Base-by-base conservation (phyloP, 2,888 invertebrate genomes). In the Drosophila meridionalis region DNA sequence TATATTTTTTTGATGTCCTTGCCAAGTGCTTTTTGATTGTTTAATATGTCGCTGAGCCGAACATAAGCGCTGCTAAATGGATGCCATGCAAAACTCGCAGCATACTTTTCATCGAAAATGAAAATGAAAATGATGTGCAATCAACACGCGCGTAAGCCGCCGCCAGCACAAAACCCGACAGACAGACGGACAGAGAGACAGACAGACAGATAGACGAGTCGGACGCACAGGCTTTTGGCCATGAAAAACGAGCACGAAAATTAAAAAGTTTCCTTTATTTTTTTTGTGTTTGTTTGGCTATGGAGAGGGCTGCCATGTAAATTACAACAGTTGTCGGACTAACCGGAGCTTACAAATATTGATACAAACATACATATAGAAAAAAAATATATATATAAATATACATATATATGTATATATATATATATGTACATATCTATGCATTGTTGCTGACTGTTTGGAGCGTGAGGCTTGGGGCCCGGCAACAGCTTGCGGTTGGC, bases 31-130 rank as follows among this genome's bases (percentile, higher is more conserved):
- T 87, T 89, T 80, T 87, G 65, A 89, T 89, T 85, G 85, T 89
- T 85, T 89, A 85, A 86, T 85, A 87, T 83, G 76, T 75, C 78
- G 72, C 88, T 87, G 80, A 87, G 89, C 85, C 80, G 80, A 64
- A 73, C 60, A 74, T 76, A 86, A 84, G 80, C 82, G 71, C 57
- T 52, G 77, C 77, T 59, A 84, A 89, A 89, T 87, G 85, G 73
- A 69, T 80, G 52, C 34, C 52, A 12, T 12, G 32, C 30, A 40
- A 75, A 81, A 73, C 59, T 55, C 69, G 43, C 52, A 68, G 67
- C 69, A 69, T 70, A 80, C 77, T 79, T 79, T 79, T 66, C 56
- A 83, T 75, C 79, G 87, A 89, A 83, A 86, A 86, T 86, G 79
- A 57, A 88, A 84, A 42, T 42, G 53, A 55, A 55, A 55, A 55